Conservation (phyloP, 2,797 vertebrate species). For the Sebastes oblongus region DNA sequence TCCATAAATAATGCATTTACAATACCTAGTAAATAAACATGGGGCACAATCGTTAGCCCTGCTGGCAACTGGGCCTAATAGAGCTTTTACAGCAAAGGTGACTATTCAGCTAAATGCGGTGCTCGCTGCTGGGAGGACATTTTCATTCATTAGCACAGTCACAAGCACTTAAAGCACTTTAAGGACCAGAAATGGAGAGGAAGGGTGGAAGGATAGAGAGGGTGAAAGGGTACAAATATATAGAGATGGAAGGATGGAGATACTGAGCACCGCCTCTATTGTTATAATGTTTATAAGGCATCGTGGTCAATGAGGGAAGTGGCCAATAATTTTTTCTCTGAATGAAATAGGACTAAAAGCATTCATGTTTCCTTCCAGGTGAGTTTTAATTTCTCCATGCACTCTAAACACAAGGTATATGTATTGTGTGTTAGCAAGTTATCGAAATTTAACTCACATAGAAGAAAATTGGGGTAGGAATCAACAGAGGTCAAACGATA, state of each 20-base stretch:
- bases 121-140: constrained; percentile 91
- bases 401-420: neutral
- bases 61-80: constrained; percentile 91
- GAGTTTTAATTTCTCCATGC: neutral
- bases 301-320: constrained; percentile 68
- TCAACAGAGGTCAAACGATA: accelerated
- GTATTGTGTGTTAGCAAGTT: neutral
- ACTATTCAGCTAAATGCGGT: constrained; percentile 97
- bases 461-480: neutral
- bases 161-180: constrained; percentile 99
- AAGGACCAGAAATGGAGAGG: constrained; percentile 89
- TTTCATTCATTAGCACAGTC: constrained; percentile 99
- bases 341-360: neutral
- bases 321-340: constrained; percentile 48
- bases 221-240: constrained; percentile 76
- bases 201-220: constrained; percentile 69
- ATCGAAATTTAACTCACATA: neutral
- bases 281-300: constrained; percentile 72
- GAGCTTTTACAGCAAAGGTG: constrained; percentile 99
- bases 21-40: constrained; percentile 98
- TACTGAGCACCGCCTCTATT: constrained; percentile 64
- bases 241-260: constrained; percentile 59
- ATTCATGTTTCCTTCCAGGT: neutral
- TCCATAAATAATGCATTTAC: constrained; percentile 99
- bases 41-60: constrained; percentile 94